Evolutionary conservation across 2,888 invertebrate genomes (phyloP), one percentile per base, ranked within the genome.

Genomic region (Pachydiplax longipennis): DNA sequence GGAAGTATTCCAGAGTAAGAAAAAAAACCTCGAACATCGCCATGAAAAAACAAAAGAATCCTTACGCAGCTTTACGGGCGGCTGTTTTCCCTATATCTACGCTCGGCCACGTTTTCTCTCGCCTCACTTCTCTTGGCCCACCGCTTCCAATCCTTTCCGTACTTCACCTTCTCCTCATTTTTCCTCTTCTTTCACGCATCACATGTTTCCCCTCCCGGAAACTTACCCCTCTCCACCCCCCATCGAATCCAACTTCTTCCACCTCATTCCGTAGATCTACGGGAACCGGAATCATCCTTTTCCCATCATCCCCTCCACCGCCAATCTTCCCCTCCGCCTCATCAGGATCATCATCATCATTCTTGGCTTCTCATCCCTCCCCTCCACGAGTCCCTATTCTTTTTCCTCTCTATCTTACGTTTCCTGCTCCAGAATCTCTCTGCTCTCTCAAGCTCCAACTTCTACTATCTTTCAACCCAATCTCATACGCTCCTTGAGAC

Each of bases 301-400:
- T 65, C 65, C 83, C 83, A 35, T 83, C 83, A 58, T 44, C 35
- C 58, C 18, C 58, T 10, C 4, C 83, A 2, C 53, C 18, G 18
- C 15, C 31, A 0, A 3, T 10, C 53, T 31, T 8, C 8, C 48
- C 4, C 53, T 48, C 40, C 35, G n/a, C 87, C 65, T 87, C 87
- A 87, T 87, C 87, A 87, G 65, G 87, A 87, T 87, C 87, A 87
- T 87, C 87, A 87, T 87, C 87, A 87, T 87, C 87, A 87, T 87
- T 87, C 87, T 87, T 61, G 4, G 35, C 87, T 37, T 61, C 61
- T 31, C 40, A 0, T 13, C 65, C 40, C 3, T 40, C 53, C 22
- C 18, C 13, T 15, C 13, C 2, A 4, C 6, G 44, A 44, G 44
- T 10, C 65, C 22, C 65, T 25, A 65, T 73, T 73, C 73, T 73